Percentiles rank a stretch among this genome's conserved stretches.
Conservation (phyloP, 2,888 invertebrate species). For the Yponomeuta plumbellus region DNA sequence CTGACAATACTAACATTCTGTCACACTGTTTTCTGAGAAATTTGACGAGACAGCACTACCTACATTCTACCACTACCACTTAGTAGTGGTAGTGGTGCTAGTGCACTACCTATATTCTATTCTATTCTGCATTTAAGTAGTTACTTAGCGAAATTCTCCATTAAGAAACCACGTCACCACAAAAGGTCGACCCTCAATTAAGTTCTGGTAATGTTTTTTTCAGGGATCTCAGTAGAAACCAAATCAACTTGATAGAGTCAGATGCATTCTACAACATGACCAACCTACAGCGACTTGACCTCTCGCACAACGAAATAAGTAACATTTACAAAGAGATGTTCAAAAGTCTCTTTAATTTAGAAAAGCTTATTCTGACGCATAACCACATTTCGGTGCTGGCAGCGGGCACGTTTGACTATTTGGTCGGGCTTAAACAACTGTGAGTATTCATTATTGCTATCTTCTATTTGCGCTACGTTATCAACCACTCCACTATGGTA, state of each 20-base stretch:
- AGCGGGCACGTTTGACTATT: conserved; percentile 82
- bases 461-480: background rate
- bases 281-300: conserved; percentile 81
- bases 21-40: too few relatives aligned
- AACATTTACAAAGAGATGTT: conserved; percentile 82
- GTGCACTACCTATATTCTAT: too few relatives aligned
- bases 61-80: too few relatives aligned
- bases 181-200: too few relatives aligned
- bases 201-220: background rate
- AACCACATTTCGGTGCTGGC: conserved; percentile 84
- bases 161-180: too few relatives aligned
- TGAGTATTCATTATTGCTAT: conserved; percentile 64
- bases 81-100: too few relatives aligned
- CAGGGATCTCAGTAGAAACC: conserved; percentile 89
- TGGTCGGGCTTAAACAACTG: conserved; percentile 83
- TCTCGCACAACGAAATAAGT: conserved; percentile 83
- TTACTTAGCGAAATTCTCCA: too few relatives aligned
- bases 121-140: too few relatives aligned
- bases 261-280: conserved; percentile 85
- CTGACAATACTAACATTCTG: too few relatives aligned
- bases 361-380: conserved; percentile 82
- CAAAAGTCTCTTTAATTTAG: conserved; percentile 80
- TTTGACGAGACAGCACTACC: too few relatives aligned
- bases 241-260: conserved; percentile 82
- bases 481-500: background rate